Conservation (phyloP, 1,140 invertebrate genomes). For the Tribolium madens region DNA sequence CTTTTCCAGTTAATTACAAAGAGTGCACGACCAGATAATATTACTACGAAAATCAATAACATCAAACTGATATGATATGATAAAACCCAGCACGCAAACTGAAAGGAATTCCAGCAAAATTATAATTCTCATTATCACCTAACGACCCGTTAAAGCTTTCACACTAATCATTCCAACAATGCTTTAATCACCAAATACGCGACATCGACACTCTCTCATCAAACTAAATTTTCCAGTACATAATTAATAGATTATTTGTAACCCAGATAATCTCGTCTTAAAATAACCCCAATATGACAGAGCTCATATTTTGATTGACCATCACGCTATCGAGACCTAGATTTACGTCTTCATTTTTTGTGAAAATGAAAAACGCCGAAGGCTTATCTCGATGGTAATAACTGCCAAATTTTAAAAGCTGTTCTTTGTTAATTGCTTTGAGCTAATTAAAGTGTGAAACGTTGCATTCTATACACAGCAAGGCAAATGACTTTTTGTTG, state of each 20-base stretch:
- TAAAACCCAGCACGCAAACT: conserved; percentile 26
- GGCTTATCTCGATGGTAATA: too few relatives aligned
- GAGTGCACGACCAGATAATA: conserved; percentile 25
- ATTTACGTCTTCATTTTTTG: not conserved
- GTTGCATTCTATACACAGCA: too few relatives aligned
- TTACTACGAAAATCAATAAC: conserved; percentile 29
- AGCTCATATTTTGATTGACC: conserved; percentile 4
- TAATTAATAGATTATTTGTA: conserved; percentile 1
- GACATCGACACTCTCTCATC: not conserved
- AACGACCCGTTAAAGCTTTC: conserved; percentile 18
- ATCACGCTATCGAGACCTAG: conserved; percentile 4
- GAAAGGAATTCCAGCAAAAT: conserved; percentile 17
- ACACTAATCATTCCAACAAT: conserved; percentile 11
- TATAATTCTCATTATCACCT: conserved; percentile 27
- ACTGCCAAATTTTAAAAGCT: too few relatives aligned
- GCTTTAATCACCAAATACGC: conserved; percentile 5
- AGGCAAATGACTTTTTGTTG: too few relatives aligned
- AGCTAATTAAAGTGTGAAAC: too few relatives aligned
- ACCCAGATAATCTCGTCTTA: not conserved
- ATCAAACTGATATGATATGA: conserved; percentile 38
- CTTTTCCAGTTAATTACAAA: conserved; percentile 18
- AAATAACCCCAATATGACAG: conserved; percentile 8
- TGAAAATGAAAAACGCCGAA: not conserved
- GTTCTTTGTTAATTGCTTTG: too few relatives aligned
- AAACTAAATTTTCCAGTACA: not conserved